Evolutionary conservation across 2,113 vertebrate species (phyloP).

Genomic region (Lathamus discolor): DNA sequence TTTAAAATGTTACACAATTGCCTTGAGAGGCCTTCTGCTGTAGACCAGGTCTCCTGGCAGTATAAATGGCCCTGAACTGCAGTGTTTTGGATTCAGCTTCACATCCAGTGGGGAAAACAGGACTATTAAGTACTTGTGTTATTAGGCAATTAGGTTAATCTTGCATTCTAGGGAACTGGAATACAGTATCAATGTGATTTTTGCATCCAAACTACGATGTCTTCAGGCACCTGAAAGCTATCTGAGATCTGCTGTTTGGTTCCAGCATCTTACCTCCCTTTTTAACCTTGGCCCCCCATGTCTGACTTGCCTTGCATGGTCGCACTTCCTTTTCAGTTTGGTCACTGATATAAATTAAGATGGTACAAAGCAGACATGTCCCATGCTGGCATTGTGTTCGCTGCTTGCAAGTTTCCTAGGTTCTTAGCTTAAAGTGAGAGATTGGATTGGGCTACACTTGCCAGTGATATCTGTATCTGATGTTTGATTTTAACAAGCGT

Average conservation of each 20-base stretch:
- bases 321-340: background rate
- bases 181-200: background rate
- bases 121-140: background rate
- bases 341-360: background rate
- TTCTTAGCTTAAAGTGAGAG: background rate
- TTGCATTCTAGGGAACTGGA: background rate
- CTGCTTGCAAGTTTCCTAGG: background rate
- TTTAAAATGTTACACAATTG: background rate
- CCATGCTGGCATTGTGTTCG: fast-evolving
- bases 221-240: background rate
- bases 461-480: background rate
- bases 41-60: background rate
- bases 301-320: background rate
- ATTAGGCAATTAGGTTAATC: background rate
- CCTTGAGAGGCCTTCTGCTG: background rate
- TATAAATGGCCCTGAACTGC: background rate
- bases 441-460: fast-evolving
- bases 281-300: fast-evolving
- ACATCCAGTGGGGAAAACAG: background rate
- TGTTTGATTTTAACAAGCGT: background rate
- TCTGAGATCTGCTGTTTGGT: background rate
- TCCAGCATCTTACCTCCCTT: background rate
- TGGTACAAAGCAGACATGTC: background rate
- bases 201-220: background rate
- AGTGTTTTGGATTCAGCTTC: background rate